Conservation (phyloP, 2,113 vertebrate genomes). For the Herpailurus yagouaroundi region DNA sequence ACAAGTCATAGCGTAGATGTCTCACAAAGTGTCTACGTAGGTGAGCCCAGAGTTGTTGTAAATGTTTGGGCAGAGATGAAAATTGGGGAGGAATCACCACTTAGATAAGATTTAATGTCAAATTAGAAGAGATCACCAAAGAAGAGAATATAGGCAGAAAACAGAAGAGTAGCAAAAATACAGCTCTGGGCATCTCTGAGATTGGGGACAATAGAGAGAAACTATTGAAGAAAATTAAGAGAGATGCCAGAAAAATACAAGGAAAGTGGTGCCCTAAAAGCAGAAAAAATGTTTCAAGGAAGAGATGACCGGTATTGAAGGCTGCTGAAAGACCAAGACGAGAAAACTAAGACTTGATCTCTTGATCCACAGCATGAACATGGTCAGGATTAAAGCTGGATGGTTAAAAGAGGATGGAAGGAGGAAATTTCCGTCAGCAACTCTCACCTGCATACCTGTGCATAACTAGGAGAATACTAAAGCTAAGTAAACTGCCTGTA, state of each 20-base stretch:
- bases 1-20: not conserved
- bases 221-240: not conserved
- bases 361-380: not conserved
- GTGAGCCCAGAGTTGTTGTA: not conserved
- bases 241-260: not conserved
- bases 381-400: not conserved
- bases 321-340: not conserved
- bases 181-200: not conserved
- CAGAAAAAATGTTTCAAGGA: not conserved
- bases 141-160: not conserved
- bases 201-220: not conserved
- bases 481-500: not conserved
- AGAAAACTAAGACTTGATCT: not conserved
- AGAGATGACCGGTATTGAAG: not conserved
- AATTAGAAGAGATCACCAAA: not conserved
- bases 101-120: not conserved
- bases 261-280: not conserved
- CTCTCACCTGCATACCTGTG: not conserved
- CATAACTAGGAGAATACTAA: not conserved
- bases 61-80: not conserved
- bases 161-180: not conserved
- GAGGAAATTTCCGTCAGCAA: not conserved
- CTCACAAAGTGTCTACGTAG: not conserved
- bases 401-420: not conserved
- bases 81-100: not conserved